These are phyloP conservation scores for Empidonax traillii DNA, from an alignment of 2,113 vertebrate genomes.

Conservation along the genomic window DNA sequence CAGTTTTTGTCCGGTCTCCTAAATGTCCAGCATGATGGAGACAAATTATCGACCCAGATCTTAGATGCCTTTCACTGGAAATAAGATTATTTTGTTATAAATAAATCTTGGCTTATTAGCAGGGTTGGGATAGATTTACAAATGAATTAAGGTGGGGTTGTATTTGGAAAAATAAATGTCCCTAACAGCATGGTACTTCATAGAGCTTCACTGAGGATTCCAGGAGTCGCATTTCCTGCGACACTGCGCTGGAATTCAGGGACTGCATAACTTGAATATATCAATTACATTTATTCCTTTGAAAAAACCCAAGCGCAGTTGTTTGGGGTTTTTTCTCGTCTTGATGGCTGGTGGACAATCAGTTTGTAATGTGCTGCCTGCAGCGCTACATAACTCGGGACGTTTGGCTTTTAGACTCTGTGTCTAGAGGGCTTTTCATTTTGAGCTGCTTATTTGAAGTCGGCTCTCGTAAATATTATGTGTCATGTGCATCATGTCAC, in stretches of 20 bases:
- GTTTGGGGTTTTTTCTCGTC: not conserved
- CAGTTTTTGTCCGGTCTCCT: not conserved
- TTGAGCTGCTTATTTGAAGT: not conserved
- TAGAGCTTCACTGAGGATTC: not conserved
- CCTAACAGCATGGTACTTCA: not conserved
- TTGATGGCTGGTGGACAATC: not conserved
- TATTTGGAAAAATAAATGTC: conserved; percentile 1
- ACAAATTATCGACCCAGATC: not conserved
- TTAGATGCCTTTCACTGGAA: not conserved
- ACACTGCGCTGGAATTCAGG: not conserved
- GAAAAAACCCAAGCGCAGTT: not conserved
- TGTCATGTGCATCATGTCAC: not conserved
- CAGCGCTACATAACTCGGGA: not conserved
- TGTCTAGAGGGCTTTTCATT: not conserved
- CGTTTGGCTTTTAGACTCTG: not conserved
- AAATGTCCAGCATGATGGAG: not conserved
- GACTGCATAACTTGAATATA: not conserved
- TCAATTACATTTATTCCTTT: not conserved
- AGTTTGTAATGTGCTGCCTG: not conserved
- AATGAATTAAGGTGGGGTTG: not conserved
- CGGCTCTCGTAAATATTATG: not conserved
- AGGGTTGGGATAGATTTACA: not conserved
- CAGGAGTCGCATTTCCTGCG: not conserved
- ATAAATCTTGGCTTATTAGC: not conserved
- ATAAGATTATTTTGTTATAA: not conserved